Percentiles rank a stretch among this genome's conserved stretches.
These are phyloP conservation scores for Gortyna flavago DNA, from an alignment of 2,888 invertebrate species.

Conservation along the genomic window DNA sequence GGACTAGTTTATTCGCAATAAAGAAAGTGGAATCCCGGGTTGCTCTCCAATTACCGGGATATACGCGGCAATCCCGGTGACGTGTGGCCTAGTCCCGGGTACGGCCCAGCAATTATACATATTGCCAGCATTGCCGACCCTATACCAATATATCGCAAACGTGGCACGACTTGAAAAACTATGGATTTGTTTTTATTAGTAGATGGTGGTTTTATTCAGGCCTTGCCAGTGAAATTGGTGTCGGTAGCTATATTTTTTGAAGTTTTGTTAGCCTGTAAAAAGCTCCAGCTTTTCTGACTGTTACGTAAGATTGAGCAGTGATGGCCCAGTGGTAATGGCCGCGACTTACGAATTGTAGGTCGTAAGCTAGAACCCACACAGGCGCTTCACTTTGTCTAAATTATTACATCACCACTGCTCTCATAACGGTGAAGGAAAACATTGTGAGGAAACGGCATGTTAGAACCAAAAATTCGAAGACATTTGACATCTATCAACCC, in stretches of 20 bases:
- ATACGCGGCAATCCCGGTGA: slow-evolving; percentile 89
- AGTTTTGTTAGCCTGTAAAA: neutral
- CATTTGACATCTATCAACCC: no score
- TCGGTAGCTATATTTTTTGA: neutral
- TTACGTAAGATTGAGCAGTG: neutral
- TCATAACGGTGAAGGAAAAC: no score
- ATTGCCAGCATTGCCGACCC: slow-evolving; percentile 79
- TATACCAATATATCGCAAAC: slow-evolving; percentile 76
- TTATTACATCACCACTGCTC: no score
- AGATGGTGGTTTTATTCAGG: slow-evolving; percentile 39
- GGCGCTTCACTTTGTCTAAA: no score
- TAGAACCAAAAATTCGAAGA: no score
- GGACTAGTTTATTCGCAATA: slow-evolving; percentile 89
- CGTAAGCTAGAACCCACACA: no score
- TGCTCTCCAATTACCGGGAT: slow-evolving; percentile 90
- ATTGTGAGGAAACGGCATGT: no score
- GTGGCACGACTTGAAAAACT: slow-evolving; percentile 71
- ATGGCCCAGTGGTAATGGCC: no score
- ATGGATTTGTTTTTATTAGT: slow-evolving; percentile 72
- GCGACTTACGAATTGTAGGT: no score
- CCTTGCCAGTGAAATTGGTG: neutral
- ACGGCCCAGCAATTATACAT: slow-evolving; percentile 86
- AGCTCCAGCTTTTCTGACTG: neutral
- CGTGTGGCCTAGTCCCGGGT: slow-evolving; percentile 84
- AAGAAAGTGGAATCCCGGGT: slow-evolving; percentile 90